These are phyloP conservation scores for Brachionus rubens DNA, from an alignment of 1,140 invertebrate species.

Conservation along the genomic window DNA sequence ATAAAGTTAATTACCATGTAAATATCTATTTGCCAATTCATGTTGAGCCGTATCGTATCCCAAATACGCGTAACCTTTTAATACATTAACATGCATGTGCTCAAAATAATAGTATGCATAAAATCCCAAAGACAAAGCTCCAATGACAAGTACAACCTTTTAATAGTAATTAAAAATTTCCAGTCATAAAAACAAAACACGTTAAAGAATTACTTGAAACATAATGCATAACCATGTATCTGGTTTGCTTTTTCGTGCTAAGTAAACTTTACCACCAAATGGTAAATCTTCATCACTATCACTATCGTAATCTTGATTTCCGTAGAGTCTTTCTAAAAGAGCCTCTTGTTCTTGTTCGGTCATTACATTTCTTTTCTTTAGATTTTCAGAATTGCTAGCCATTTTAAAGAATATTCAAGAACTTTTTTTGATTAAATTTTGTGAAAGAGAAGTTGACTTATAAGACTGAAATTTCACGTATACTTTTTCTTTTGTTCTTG, in stretches of 20 bases:
- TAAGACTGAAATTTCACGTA: no score
- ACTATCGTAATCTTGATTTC: constrained; percentile 35
- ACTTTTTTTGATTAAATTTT: background rate
- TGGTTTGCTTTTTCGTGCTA: constrained; percentile 61
- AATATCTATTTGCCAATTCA: constrained; percentile 63
- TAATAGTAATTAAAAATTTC: constrained; percentile 47
- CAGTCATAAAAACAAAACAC: no score
- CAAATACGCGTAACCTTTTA: constrained; percentile 62
- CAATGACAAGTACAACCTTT: constrained; percentile 54
- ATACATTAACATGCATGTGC: constrained; percentile 63
- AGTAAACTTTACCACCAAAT: constrained; percentile 62
- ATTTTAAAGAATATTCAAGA: background rate
- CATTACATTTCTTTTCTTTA: background rate
- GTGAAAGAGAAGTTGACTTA: no score
- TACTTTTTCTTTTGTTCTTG: no score
- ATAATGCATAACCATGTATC: constrained; percentile 55
- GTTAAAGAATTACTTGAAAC: constrained; percentile 53
- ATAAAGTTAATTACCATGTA: constrained; percentile 58
- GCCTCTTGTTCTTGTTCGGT: constrained; percentile 35
- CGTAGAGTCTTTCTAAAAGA: constrained; percentile 18
- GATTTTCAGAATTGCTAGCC: background rate
- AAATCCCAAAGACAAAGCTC: constrained; percentile 52
- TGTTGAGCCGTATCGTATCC: constrained; percentile 64
- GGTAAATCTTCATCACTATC: constrained; percentile 60
- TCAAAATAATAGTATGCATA: constrained; percentile 64